Evolutionary conservation across 2,888 invertebrate species (phyloP).

Genomic region (Eristalinus sepulchralis): DNA sequence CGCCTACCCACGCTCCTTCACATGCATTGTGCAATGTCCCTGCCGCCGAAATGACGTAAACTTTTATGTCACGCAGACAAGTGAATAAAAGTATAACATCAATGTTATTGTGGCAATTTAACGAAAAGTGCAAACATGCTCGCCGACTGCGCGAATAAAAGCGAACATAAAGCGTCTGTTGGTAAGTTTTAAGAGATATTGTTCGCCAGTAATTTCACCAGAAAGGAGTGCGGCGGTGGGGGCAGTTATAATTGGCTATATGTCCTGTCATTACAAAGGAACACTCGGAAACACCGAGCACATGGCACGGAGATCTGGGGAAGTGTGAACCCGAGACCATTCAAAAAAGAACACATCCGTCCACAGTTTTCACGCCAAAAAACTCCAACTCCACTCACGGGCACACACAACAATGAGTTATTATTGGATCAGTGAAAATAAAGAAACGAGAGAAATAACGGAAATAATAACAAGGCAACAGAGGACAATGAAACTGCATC

Average conservation of each 20-base stretch:
- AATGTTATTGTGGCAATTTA: not conserved
- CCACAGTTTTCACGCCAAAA: not conserved
- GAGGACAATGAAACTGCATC: conserved; percentile 45
- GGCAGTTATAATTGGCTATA: conserved; percentile 5
- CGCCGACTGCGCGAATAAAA: not conserved
- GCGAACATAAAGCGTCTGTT: not conserved
- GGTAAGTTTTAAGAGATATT: not conserved
- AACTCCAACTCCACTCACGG: not conserved
- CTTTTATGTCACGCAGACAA: not conserved
- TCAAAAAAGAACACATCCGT: not conserved
- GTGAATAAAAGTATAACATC: not conserved
- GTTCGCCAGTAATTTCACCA: not conserved
- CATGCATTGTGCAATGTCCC: not conserved
- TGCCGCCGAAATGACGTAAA: not conserved
- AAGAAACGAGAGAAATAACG: not conserved
- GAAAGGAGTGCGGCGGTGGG: not conserved
- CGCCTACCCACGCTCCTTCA: not conserved
- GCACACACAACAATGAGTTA: conserved; percentile 13
- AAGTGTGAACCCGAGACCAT: not conserved
- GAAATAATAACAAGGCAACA: conserved; percentile 3
- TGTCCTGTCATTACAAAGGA: not conserved
- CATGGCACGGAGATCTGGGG: not conserved
- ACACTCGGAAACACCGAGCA: not conserved
- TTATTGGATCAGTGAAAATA: conserved; percentile 27
- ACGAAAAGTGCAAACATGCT: not conserved